Conservation (phyloP, 2,797 vertebrate species). For the Silurus lanzhouensis region DNA sequence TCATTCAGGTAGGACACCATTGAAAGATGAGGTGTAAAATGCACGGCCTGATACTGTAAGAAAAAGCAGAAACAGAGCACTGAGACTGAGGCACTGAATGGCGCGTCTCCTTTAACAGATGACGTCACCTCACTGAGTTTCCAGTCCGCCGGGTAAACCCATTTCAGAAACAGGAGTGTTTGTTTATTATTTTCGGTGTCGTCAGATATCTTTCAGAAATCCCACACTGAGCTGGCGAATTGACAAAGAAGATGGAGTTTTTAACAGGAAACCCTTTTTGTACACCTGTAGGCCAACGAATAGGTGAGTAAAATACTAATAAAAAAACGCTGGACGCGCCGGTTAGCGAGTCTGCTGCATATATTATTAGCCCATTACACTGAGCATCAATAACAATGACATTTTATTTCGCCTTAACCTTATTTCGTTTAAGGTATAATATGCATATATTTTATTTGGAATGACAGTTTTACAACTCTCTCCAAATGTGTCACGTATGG, state of each 20-base stretch:
- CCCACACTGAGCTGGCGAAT: not conserved
- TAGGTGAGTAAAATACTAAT: conserved; percentile 67
- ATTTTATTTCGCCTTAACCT: not conserved
- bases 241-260: conserved; percentile 72
- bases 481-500: conserved; percentile 4
- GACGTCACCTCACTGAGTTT: conserved; percentile 62
- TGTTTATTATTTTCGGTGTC: conserved; percentile 27
- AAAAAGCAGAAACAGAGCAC: not conserved
- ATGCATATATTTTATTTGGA: not conserved
- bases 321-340: not conserved
- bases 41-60: not conserved
- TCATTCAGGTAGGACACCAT: too few species aligned
- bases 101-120: conserved; percentile 68
- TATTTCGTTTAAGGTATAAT: not conserved
- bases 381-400: not conserved
- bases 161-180: conserved; percentile 26
- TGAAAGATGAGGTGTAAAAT: too few species aligned
- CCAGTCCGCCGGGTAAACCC: conserved; percentile 30
- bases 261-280: conserved; percentile 75
- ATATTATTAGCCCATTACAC: not conserved
- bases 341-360: not conserved
- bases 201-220: not conserved
- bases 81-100: not conserved
- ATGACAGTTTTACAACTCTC: not conserved
- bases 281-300: conserved; percentile 73